Evolutionary conservation across 2,113 vertebrate genomes (phyloP).

Genomic region (Ivindomyrus marchei): DNA sequence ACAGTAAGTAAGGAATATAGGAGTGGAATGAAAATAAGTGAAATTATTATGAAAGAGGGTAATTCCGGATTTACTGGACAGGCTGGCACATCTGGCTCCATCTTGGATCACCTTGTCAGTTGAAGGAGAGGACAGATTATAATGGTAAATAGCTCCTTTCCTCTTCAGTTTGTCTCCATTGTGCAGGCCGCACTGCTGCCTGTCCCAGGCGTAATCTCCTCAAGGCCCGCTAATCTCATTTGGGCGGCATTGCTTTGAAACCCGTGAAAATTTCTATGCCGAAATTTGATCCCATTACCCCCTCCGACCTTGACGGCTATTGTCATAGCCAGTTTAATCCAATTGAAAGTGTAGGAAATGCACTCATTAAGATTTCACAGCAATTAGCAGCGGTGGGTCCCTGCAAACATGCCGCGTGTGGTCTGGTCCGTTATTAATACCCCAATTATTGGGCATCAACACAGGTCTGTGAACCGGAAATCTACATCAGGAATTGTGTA

Average conservation of each 20-base stretch:
- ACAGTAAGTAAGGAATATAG: neutral
- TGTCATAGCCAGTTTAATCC: constrained; percentile 15
- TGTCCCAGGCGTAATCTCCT: neutral
- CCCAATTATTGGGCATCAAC: neutral
- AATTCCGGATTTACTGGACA: neutral
- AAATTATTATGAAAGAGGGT: neutral
- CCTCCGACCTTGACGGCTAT: neutral
- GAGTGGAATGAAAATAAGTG: neutral
- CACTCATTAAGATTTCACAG: neutral
- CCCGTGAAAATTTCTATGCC: constrained; percentile 1
- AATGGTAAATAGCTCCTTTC: neutral
- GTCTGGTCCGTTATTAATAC: neutral
- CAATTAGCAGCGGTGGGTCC: neutral
- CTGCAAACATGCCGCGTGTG: neutral
- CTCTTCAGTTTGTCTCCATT: neutral
- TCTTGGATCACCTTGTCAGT: neutral
- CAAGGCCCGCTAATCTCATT: neutral
- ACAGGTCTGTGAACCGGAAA: neutral
- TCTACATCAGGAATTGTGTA: neutral
- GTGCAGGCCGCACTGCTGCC: neutral
- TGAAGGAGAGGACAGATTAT: neutral
- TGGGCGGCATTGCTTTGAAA: neutral
- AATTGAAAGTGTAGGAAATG: neutral
- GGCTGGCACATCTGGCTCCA: neutral
- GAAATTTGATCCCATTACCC: neutral